Percentiles rank a stretch among this genome's conserved stretches.
These are phyloP conservation scores for Typhlomys cinereus DNA, from an alignment of 2,113 vertebrate species.

Conservation along the genomic window DNA sequence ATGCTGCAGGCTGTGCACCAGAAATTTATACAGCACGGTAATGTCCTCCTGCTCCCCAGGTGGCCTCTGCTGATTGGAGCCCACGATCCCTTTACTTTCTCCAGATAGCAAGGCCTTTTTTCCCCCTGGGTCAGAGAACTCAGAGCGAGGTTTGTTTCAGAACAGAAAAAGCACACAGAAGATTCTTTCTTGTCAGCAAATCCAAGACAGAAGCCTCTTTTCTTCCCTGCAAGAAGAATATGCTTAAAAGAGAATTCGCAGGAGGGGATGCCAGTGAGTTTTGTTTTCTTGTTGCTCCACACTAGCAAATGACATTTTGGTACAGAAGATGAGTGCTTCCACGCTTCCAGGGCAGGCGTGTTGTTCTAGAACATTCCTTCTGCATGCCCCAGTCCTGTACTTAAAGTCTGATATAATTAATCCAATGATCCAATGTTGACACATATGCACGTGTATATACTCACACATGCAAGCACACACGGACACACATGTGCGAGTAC, in stretches of 20 bases:
- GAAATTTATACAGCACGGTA: slow-evolving; percentile 45
- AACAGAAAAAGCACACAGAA: slow-evolving; percentile 64
- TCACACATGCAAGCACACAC: too few species aligned
- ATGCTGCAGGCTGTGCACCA: slow-evolving; percentile 70
- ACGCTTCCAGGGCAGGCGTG: not conserved
- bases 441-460: too few species aligned
- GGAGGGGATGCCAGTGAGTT: slow-evolving; percentile 48
- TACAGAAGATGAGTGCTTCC: not conserved
- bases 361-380: not conserved
- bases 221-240: slow-evolving; percentile 55
- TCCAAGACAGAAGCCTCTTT: slow-evolving; percentile 63
- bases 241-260: slow-evolving; percentile 46
- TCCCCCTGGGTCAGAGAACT: slow-evolving; percentile 61
- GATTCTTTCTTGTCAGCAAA: slow-evolving; percentile 68
- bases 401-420: not conserved
- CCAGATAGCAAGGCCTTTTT: slow-evolving; percentile 52
- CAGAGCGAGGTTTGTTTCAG: slow-evolving; percentile 64
- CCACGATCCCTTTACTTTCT: slow-evolving; percentile 67
- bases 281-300: slow-evolving; percentile 42
- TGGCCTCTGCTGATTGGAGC: slow-evolving; percentile 51
- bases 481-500: too few species aligned
- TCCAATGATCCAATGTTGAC: too few species aligned
- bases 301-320: slow-evolving; percentile 31
- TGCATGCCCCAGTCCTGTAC: not conserved
- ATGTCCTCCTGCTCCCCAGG: slow-evolving; percentile 55